Evolutionary conservation across 2,888 invertebrate species (phyloP).

Genomic region (Lithophane ornitopus): DNA sequence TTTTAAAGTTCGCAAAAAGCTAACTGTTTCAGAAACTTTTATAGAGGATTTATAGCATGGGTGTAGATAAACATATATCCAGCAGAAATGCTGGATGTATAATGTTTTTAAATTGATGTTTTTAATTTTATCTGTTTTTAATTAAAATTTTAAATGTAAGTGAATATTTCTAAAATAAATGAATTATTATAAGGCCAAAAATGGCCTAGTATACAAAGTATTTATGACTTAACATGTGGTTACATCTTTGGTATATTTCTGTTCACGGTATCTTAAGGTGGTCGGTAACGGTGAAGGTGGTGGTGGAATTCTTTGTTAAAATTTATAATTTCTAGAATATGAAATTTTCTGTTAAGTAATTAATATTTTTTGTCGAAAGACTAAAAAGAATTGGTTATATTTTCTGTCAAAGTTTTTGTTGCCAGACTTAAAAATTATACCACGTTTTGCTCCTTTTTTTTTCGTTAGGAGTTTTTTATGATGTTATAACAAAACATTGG

Average conservation of each 20-base stretch:
- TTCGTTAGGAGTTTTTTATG: not conserved
- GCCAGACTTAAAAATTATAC: slow-evolving; percentile 5
- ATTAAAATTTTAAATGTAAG: not conserved
- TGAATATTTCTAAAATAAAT: not conserved
- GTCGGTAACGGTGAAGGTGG: slow-evolving; percentile 46
- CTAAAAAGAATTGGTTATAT: not conserved
- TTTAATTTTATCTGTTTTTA: not conserved
- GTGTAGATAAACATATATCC: too few species aligned
- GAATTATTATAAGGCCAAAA: not conserved
- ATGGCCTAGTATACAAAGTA: slow-evolving; percentile 43
- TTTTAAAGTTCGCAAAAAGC: too few species aligned
- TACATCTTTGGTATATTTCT: slow-evolving; percentile 34
- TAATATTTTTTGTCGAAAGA: not conserved
- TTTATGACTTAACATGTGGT: not conserved
- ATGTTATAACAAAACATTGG: not conserved
- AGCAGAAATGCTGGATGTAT: not conserved
- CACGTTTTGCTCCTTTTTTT: not conserved
- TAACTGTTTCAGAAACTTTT: too few species aligned
- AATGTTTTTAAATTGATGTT: not conserved
- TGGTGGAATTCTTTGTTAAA: slow-evolving; percentile 33
- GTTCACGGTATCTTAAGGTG: slow-evolving; percentile 33
- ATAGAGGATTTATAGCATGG: too few species aligned
- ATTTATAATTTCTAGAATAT: not conserved
- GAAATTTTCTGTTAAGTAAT: slow-evolving; percentile 2
- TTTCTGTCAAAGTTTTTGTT: slow-evolving; percentile 36